Base-by-base conservation (phyloP, 2,113 vertebrate genomes). In the Collichthys lucidus region DNA sequence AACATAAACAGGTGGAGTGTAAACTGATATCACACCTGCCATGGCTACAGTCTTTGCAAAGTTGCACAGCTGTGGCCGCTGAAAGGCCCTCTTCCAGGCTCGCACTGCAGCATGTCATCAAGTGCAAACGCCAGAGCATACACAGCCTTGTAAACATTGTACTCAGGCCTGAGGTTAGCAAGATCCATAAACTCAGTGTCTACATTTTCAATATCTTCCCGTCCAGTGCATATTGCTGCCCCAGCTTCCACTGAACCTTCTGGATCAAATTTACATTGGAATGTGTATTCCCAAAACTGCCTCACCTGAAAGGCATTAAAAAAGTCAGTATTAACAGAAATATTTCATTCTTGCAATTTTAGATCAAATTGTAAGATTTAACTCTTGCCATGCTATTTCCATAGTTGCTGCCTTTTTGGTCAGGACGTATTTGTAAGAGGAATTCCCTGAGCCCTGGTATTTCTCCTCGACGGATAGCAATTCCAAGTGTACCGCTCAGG, bases 381-480 rank as follows among this genome's bases (percentile, higher is more conserved):
- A 59, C 8, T 17, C 77, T 74, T 2, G 87, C 89, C 74, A 91
- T 53, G 24, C n/a, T 81, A 26, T 81, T 74, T 68, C 16, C 49
- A 29, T 26, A 16, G 24, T 5, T 63, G 20, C 61, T 78, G 4
- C 61, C n/a, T 24, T 83, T 26, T 55, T 81, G 85, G 35, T 72
- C 80, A 42, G 83, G 87, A 4, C 11, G 53, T 75, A 35, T 80
- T 73, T 52, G 9, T 60, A 87, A 15, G 10, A 91, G 49, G 9
- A 88, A 91, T 4, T 90, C 64, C 15, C 40, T 83, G 7, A 91
- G 68, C 0, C 90, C 86, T 65, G 71, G 35, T 55, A 91, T 86
- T 81, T 90, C 91, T 35, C 94, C 94, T 53, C 87, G 84, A 24
- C 90, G 90, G 20, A 94, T 94, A 16, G 94, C 92, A 11, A 87